A percentile compares a stretch with the other conserved stretches of the same genome.
Evolutionary conservation across 2,797 vertebrate genomes (phyloP).

Genomic region (Nyctalus aviator): DNA sequence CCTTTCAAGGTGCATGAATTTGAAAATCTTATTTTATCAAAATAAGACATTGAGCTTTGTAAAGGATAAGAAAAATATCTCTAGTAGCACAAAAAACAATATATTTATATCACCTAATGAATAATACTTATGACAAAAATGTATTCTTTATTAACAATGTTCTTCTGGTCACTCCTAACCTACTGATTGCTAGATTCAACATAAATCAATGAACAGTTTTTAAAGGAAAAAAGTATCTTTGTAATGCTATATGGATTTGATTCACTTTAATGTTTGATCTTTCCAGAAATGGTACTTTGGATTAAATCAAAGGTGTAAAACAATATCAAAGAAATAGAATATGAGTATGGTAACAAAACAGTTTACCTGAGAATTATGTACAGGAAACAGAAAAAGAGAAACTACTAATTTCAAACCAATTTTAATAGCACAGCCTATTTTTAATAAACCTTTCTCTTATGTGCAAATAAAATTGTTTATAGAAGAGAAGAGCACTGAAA

Average conservation of each 20-base stretch:
- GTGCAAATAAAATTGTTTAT: neutral
- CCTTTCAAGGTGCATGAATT: too few species aligned
- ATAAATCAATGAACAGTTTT: neutral
- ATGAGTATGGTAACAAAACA: neutral
- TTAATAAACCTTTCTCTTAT: neutral
- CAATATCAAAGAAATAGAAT: neutral
- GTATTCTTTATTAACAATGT: neutral
- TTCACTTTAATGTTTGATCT: neutral
- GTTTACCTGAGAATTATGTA: neutral
- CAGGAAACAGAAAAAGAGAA: neutral
- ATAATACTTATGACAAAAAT: slow-evolving; percentile 48
- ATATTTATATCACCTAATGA: slow-evolving; percentile 67
- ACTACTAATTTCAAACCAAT: neutral
- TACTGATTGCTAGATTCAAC: neutral
- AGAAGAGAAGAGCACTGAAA: neutral
- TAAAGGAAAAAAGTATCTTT: neutral
- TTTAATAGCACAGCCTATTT: neutral
- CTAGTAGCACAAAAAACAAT: slow-evolving; percentile 73
- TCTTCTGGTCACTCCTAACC: neutral
- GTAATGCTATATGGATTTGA: neutral
- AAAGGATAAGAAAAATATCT: slow-evolving; percentile 50
- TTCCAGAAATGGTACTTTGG: slow-evolving; percentile 29
- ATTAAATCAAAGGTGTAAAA: slow-evolving; percentile 23
- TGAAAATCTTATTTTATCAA: neutral
- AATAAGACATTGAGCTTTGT: slow-evolving; percentile 57